Evolutionary conservation across 2,797 vertebrate genomes (phyloP), one percentile per base, ranked within the genome.

Genomic region (Hafferia zeledoni): DNA sequence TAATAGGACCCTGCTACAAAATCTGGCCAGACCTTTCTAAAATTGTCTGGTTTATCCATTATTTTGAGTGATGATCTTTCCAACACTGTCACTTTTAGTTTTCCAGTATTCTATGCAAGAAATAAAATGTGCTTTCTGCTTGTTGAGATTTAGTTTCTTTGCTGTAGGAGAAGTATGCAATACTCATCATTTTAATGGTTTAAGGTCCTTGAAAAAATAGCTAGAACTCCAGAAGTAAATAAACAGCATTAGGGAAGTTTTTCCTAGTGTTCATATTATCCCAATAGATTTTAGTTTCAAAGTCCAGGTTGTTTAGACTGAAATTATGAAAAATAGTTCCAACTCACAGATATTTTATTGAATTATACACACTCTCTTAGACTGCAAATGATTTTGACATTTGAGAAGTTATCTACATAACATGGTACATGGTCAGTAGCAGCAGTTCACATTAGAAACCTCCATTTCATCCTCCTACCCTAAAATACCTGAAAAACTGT

Each of bases 131-230:
- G 28, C 4, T 63, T 95, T 81, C 25, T 7, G 82, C 50, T 87
- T 69, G 27, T 88, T 86, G 37, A 82, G 13, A 94, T 93, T 95
- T 79, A 75, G 90, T 91, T 91, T 86, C 4, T 92, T 94, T 95
- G 4, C 28, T 57, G 41, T 50, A 27, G n/a, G 6, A 71, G 60
- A 50, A 74, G 22, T 57, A 83, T 17, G 7, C 5, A 92, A 17
- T 72, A 84, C 71, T 71, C n/a, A 55, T 92, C 19, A 77, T 79
- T 33, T n/a, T 78, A 90, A 75, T 55, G 23, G 11, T 64, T 69
- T 86, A 33, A 91, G 88, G 41, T 82, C 46, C 53, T 94, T 74
- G 24, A 17, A 60, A 55, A 97, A 95, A 75, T 17, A 87, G 3
- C 33, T 78, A 63, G 24, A 55, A 4, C 18, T 90, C 13, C 35